These are phyloP conservation scores for Ibidorhyncha struthersii DNA, from an alignment of 2,113 vertebrate species.

Conservation along the genomic window DNA sequence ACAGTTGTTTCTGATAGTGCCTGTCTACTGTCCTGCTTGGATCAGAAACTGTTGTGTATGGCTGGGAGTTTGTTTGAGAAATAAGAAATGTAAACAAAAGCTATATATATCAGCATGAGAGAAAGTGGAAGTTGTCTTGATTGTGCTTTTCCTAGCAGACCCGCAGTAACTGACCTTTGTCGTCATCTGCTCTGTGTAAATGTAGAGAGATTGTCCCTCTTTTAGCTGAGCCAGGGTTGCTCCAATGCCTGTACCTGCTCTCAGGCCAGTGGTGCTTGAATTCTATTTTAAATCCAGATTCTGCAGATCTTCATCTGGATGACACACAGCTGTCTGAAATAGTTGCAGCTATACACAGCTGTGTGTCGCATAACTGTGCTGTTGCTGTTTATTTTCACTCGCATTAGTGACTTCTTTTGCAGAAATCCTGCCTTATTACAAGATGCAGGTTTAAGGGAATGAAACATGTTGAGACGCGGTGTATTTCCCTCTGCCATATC, in stretches of 20 bases:
- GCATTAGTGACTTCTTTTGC: background rate
- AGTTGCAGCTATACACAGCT: background rate
- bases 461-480: rapidly evolving
- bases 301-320: background rate
- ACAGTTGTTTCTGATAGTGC: background rate
- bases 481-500: background rate
- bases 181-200: background rate
- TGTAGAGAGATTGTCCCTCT: background rate
- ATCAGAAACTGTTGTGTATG: background rate
- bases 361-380: background rate
- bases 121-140: background rate
- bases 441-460: background rate
- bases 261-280: rapidly evolving
- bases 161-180: background rate
- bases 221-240: background rate
- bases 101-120: background rate
- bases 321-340: background rate
- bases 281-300: background rate
- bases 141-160: background rate
- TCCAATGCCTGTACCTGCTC: rapidly evolving
- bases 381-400: background rate
- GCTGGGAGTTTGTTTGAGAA: background rate
- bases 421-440: background rate
- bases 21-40: background rate
- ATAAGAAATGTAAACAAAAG: background rate